phyloP scores from a whole-genome alignment of 2,113 vertebrate genomes.

The Thamnaconus septentrionalis region DNA sequence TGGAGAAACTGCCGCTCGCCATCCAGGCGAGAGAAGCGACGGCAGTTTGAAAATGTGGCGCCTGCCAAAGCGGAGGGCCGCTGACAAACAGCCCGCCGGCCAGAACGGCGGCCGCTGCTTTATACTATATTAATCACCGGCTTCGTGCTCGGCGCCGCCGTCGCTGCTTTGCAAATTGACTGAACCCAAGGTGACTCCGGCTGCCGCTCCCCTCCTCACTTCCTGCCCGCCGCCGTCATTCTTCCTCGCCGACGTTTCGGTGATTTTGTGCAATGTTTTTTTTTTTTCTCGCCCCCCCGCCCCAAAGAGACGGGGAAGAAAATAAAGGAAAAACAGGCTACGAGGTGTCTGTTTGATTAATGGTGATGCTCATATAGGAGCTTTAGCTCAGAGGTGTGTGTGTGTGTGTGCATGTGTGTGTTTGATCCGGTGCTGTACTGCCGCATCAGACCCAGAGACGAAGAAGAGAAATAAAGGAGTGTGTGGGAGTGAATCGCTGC shows the following conservation, averaged over 20 bases:
- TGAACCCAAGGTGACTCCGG: conserved; percentile 69
- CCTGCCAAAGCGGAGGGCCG: conserved; percentile 29
- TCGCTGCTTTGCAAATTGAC: conserved; percentile 50
- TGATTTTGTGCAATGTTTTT: not conserved
- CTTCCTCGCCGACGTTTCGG: no score
- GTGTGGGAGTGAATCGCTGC: no score
- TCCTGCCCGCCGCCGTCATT: conserved; percentile 23
- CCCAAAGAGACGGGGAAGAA: no score
- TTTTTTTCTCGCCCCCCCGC: not conserved
- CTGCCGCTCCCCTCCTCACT: conserved; percentile 26
- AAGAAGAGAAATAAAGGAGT: not conserved
- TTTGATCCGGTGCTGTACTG: no score
- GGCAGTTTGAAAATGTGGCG: conserved; percentile 25
- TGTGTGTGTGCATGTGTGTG: no score
- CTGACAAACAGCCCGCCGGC: conserved; percentile 43
- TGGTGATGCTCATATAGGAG: conserved; percentile 45
- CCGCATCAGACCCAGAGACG: not conserved
- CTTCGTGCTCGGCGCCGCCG: conserved; percentile 23
- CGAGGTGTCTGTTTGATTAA: conserved; percentile 68
- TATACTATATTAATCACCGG: conserved; percentile 45
- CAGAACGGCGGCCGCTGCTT: conserved; percentile 38
- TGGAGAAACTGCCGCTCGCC: not conserved
- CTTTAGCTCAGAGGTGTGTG: conserved; percentile 55
- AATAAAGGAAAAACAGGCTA: conserved; percentile 10
- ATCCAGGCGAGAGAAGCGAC: not conserved